phyloP scores from a whole-genome alignment of 2,797 vertebrate species.

The Amniataba percoides region DNA sequence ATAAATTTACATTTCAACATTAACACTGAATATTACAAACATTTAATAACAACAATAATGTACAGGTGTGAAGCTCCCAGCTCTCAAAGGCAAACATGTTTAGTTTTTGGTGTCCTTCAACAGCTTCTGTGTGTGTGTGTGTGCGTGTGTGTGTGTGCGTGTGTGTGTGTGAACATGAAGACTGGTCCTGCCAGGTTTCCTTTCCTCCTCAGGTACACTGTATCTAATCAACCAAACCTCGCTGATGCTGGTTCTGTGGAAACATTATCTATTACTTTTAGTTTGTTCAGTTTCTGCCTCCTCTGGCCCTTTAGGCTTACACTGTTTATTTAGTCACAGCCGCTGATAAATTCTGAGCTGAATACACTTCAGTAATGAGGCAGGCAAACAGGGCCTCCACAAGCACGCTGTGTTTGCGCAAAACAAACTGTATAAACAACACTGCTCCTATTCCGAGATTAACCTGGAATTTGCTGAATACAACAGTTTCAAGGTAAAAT shows the following conservation, averaged over 20 bases:
- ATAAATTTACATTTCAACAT: background rate
- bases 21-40: background rate
- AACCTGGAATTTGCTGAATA: background rate
- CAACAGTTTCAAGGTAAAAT: background rate
- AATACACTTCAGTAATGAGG: conserved; percentile 69
- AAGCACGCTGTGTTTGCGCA: conserved; percentile 45
- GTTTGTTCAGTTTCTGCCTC: conserved; percentile 80
- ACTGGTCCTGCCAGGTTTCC: conserved; percentile 66
- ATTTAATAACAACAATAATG: conserved; percentile 21
- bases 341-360: conserved; percentile 71
- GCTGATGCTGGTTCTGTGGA: conserved; percentile 66
- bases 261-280: conserved; percentile 77
- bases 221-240: conserved; percentile 80
- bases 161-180: conserved; percentile 33
- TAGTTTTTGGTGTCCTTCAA: conserved; percentile 70
- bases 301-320: conserved; percentile 58
- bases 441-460: conserved; percentile 2
- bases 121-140: conserved; percentile 43
- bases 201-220: conserved; percentile 64
- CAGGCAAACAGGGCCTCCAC: conserved; percentile 58
- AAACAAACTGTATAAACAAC: conserved; percentile 57
- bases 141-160: conserved; percentile 43
- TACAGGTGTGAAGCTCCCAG: conserved; percentile 72
- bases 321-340: conserved; percentile 75
- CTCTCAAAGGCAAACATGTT: conserved; percentile 42